These are phyloP conservation scores for Griposia aprilina DNA, from an alignment of 2,888 invertebrate genomes.

Conservation along the genomic window DNA sequence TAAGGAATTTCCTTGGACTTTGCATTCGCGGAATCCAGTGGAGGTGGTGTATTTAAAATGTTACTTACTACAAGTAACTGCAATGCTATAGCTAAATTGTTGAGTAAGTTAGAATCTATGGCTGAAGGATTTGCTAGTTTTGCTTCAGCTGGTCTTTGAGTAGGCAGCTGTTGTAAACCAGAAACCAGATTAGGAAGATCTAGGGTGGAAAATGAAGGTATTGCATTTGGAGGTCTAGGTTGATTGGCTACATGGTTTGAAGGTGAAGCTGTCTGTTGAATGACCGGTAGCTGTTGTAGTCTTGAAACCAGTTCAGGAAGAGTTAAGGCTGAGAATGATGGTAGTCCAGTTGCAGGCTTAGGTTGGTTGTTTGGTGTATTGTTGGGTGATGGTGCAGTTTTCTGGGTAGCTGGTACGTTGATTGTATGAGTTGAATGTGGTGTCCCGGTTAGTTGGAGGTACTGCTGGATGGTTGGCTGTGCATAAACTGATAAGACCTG, in stretches of 20 bases:
- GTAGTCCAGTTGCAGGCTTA: constrained; percentile 27
- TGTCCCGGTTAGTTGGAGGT: constrained; percentile 56
- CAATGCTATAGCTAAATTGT: constrained; percentile 84
- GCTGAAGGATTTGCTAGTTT: constrained; percentile 21
- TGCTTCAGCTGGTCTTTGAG: neutral
- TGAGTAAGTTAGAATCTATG: constrained; percentile 78
- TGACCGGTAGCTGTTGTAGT: constrained; percentile 25
- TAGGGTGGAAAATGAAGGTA: constrained; percentile 27
- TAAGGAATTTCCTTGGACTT: constrained; percentile 27
- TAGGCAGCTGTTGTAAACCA: constrained; percentile 10
- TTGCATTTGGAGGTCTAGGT: constrained; percentile 11
- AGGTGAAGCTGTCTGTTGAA: constrained; percentile 13
- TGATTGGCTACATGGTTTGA: constrained; percentile 19
- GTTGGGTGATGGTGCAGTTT: constrained; percentile 4
- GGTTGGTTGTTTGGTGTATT: constrained; percentile 20
- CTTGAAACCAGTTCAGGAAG: constrained; percentile 45
- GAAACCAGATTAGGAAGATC: constrained; percentile 41
- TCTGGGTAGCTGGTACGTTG: constrained; percentile 21
- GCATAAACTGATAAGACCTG: constrained; percentile 64
- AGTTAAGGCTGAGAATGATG: constrained; percentile 44
- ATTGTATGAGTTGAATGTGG: constrained; percentile 29
- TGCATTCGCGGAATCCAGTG: constrained; percentile 9
- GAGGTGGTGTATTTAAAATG: constrained; percentile 75
- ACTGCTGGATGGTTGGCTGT: constrained; percentile 63
- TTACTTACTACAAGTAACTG: constrained; percentile 83